Conservation (phyloP, 2,113 vertebrate species). For the Dunckerocampus dactyliophorus region DNA sequence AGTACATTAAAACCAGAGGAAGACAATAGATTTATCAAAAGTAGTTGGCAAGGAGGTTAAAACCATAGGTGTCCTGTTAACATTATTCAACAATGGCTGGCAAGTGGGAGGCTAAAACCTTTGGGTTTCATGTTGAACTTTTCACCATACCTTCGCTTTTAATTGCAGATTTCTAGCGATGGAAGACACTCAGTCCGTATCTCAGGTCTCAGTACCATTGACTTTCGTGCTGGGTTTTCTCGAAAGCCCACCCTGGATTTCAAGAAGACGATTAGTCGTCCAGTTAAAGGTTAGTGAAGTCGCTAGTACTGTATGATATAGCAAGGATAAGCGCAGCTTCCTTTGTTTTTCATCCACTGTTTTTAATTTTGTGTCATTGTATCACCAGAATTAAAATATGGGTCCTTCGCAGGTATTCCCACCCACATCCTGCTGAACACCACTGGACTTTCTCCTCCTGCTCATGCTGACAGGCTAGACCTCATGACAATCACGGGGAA, state of each 20-base stretch:
- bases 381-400: background rate
- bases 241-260: slow-evolving; percentile 87
- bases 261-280: slow-evolving; percentile 84
- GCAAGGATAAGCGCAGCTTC: background rate
- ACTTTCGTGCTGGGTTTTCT: slow-evolving; percentile 94
- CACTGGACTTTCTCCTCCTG: slow-evolving; percentile 83
- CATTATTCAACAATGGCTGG: background rate
- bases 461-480: slow-evolving; percentile 84
- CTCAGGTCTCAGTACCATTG: slow-evolving; percentile 94
- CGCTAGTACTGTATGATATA: no score
- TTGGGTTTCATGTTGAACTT: background rate
- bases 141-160: slow-evolving; percentile 25
- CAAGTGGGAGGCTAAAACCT: background rate
- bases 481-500: slow-evolving; percentile 82
- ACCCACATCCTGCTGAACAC: slow-evolving; percentile 93
- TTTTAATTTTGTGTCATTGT: slow-evolving; percentile 3
- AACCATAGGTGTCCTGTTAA: background rate
- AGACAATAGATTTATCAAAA: background rate
- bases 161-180: slow-evolving; percentile 82
- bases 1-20: background rate
- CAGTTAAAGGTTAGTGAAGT: slow-evolving; percentile 85
- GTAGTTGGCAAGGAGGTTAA: background rate
- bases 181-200: slow-evolving; percentile 94
- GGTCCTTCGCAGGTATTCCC: slow-evolving; percentile 80
- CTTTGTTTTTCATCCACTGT: slow-evolving; percentile 17